Evolutionary conservation across 2,888 invertebrate species (phyloP).

Genomic region (Drosophila subsilvestris): DNA sequence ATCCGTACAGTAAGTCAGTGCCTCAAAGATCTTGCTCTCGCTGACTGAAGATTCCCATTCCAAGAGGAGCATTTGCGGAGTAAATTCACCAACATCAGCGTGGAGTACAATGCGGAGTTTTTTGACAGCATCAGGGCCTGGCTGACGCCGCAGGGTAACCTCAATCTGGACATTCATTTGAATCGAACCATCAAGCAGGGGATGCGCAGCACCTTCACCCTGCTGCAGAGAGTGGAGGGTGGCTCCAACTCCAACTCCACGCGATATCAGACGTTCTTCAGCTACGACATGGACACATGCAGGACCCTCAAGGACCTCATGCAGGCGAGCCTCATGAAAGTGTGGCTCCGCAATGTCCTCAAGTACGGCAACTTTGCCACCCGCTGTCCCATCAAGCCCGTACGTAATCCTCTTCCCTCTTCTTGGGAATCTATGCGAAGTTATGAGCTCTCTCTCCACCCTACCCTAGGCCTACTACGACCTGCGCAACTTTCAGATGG

Average conservation of each 20-base stretch:
- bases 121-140: slow-evolving; percentile 29
- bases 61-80: slow-evolving; percentile 5
- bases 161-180: slow-evolving; percentile 43
- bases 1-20: slow-evolving; percentile 8
- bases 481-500: slow-evolving; percentile 54
- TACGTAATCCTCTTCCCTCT: slow-evolving; percentile 36
- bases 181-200: slow-evolving; percentile 19
- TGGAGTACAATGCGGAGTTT: slow-evolving; percentile 36
- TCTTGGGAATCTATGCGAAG: neutral
- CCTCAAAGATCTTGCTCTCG: neutral
- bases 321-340: slow-evolving; percentile 28
- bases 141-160: slow-evolving; percentile 31
- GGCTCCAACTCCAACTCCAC: neutral
- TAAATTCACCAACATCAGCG: slow-evolving; percentile 43
- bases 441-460: neutral
- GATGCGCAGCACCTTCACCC: slow-evolving; percentile 45
- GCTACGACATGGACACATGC: slow-evolving; percentile 61
- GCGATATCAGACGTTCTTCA: slow-evolving; percentile 51
- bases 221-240: slow-evolving; percentile 34
- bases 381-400: slow-evolving; percentile 57
- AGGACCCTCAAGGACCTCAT: slow-evolving; percentile 34
- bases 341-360: slow-evolving; percentile 56
- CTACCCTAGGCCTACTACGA: slow-evolving; percentile 48
- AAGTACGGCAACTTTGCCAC: slow-evolving; percentile 51
- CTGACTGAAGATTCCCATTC: neutral